These are phyloP conservation scores for Discoglossus pictus DNA, from an alignment of 2,797 vertebrate species.

Conservation along the genomic window DNA sequence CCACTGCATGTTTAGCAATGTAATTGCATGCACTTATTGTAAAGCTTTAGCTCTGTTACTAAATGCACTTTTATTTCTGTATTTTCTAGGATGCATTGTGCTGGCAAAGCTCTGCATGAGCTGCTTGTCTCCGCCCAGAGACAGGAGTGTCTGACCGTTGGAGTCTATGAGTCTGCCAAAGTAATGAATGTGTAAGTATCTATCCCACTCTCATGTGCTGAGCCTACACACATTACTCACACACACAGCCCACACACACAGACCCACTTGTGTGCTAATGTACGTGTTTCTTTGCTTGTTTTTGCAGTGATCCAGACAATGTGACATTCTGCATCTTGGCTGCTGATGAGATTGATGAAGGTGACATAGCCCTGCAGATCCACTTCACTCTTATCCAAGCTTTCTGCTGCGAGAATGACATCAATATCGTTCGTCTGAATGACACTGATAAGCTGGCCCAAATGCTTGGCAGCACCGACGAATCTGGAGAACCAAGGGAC, in stretches of 20 bases:
- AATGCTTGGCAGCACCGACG: slow-evolving; percentile 77
- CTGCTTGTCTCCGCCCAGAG: slow-evolving; percentile 83
- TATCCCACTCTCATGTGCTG: slow-evolving; percentile 6
- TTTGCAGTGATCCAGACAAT: slow-evolving; percentile 88
- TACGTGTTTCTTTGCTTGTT: not conserved
- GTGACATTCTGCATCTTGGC: slow-evolving; percentile 94
- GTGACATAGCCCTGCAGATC: slow-evolving; percentile 92
- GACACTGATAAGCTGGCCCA: slow-evolving; percentile 80
- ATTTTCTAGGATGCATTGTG: slow-evolving; percentile 70
- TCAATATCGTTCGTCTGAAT: slow-evolving; percentile 88
- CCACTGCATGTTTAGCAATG: not conserved
- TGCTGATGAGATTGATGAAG: slow-evolving; percentile 87
- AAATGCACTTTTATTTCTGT: not conserved
- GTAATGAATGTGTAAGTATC: slow-evolving; percentile 92
- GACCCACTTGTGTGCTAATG: not conserved
- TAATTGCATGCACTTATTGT: too few relatives aligned
- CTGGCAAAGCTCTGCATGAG: slow-evolving; percentile 83
- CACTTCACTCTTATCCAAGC: slow-evolving; percentile 97
- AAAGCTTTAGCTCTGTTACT: not conserved
- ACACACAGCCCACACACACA: not conserved
- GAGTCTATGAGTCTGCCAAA: slow-evolving; percentile 94
- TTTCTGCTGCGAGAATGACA: slow-evolving; percentile 95
- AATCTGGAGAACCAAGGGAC: slow-evolving; percentile 83
- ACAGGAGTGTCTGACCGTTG: slow-evolving; percentile 86
- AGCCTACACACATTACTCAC: slow-evolving; percentile 29